These are phyloP conservation scores for Mesoclemmys tuberculata DNA, from an alignment of 2,113 vertebrate genomes.

Conservation along the genomic window DNA sequence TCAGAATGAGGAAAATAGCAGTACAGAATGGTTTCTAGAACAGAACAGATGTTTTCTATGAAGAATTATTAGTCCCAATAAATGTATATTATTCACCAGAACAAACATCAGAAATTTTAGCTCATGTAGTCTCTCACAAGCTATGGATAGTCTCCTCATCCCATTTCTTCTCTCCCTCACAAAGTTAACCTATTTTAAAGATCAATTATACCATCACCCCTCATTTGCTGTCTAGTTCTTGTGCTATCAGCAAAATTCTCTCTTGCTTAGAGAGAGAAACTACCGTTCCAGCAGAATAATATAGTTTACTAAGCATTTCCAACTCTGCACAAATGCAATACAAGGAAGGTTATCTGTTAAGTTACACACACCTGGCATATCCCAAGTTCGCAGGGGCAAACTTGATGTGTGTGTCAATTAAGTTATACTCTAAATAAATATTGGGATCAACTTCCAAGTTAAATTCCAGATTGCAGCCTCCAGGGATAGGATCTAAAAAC, in stretches of 20 bases:
- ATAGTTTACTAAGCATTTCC: neutral
- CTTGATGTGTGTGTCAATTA: constrained; percentile 86
- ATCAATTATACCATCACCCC: neutral
- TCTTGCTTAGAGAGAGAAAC: neutral
- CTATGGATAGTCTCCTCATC: neutral
- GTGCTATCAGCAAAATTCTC: neutral
- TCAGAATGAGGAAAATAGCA: neutral
- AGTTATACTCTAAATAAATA: constrained; percentile 88
- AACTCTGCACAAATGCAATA: neutral
- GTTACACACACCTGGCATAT: constrained; percentile 81
- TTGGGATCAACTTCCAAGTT: constrained; percentile 90
- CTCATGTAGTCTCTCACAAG: neutral
- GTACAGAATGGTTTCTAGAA: neutral
- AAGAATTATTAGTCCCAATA: neutral
- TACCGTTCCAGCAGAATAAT: neutral
- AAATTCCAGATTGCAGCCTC: constrained; percentile 91
- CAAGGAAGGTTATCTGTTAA: neutral
- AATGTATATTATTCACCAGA: neutral
- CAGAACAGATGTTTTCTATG: neutral
- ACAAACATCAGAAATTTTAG: neutral
- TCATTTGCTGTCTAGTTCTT: neutral
- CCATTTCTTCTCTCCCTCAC: neutral
- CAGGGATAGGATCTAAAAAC: constrained; percentile 90
- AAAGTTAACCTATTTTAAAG: neutral
- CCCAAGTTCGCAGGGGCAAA: constrained; percentile 94